Evolutionary conservation across 2,888 invertebrate species (phyloP).

Genomic region (Tipula lateralis): DNA sequence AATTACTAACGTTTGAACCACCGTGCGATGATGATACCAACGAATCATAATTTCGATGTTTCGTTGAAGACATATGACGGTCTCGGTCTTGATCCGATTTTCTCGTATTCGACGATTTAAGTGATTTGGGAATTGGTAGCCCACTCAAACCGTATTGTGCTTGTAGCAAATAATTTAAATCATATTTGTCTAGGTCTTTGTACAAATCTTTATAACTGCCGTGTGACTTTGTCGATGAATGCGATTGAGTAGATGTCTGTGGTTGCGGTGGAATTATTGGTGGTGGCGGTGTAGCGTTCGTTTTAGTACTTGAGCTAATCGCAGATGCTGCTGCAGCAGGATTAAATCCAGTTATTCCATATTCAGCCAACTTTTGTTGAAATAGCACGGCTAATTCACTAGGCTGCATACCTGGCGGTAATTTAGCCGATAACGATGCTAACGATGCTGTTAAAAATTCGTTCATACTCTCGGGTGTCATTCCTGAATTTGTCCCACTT

Average conservation of each 20-base stretch:
- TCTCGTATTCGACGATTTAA: background rate
- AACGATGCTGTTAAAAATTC: conserved; percentile 48
- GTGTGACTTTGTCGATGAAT: background rate
- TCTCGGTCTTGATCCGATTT: conserved; percentile 32
- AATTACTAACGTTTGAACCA: background rate
- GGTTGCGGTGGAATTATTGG: conserved; percentile 26
- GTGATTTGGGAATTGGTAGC: background rate
- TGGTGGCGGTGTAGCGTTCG: background rate
- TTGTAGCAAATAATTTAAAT: conserved; percentile 31
- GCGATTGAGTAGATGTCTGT: conserved; percentile 27
- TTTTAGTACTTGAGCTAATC: conserved; percentile 39
- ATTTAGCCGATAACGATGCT: conserved; percentile 46
- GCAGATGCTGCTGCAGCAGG: conserved; percentile 47
- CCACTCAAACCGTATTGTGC: conserved; percentile 29
- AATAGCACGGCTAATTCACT: conserved; percentile 45
- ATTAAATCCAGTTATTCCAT: conserved; percentile 45
- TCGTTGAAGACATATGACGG: conserved; percentile 20
- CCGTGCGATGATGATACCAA: conserved; percentile 3
- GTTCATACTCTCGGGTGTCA: conserved; percentile 37
- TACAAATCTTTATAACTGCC: conserved; percentile 14
- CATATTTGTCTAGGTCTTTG: conserved; percentile 28
- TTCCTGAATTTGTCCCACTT: background rate
- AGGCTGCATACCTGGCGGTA: conserved; percentile 46
- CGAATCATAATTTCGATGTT: conserved; percentile 28
- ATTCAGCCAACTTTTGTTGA: conserved; percentile 45